These are phyloP conservation scores for Pyrgus malvae DNA, from an alignment of 2,888 invertebrate species.

Conservation along the genomic window DNA sequence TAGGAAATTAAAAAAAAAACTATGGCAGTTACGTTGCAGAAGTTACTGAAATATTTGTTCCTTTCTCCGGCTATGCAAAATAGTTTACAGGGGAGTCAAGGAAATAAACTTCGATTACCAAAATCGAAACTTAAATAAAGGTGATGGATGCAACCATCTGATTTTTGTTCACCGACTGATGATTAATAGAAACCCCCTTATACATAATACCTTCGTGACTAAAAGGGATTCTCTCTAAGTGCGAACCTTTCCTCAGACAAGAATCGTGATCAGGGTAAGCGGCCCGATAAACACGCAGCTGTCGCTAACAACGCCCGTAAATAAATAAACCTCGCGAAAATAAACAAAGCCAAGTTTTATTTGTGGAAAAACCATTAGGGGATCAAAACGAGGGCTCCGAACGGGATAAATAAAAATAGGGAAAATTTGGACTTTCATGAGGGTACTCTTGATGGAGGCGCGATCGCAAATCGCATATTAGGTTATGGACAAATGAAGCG, in stretches of 20 bases:
- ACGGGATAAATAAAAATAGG: slow-evolving; percentile 56
- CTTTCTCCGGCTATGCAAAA: too few relatives aligned
- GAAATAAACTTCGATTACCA: too few relatives aligned
- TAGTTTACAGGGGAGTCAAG: too few relatives aligned
- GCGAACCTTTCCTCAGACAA: slow-evolving; percentile 2
- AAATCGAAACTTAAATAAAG: too few relatives aligned
- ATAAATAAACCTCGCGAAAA: slow-evolving; percentile 66
- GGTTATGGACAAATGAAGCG: neutral
- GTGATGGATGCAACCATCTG: too few relatives aligned
- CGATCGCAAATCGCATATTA: slow-evolving; percentile 7
- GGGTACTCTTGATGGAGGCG: slow-evolving; percentile 37
- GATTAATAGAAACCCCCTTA: too few relatives aligned
- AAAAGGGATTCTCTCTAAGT: too few relatives aligned
- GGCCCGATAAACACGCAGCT: slow-evolving; percentile 68
- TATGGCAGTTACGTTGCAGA: too few relatives aligned
- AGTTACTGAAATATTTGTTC: too few relatives aligned
- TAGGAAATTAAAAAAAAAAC: too few relatives aligned
- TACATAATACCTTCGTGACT: too few relatives aligned
- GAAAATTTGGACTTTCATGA: slow-evolving; percentile 44
- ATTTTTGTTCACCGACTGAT: too few relatives aligned
- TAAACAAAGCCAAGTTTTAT: slow-evolving; percentile 69
- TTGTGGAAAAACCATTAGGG: slow-evolving; percentile 70
- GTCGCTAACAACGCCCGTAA: slow-evolving; percentile 59
- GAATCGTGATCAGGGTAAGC: slow-evolving; percentile 48
- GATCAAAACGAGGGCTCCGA: slow-evolving; percentile 56